Base-by-base conservation (phyloP, 2,797 vertebrate genomes). In the Falco concolor region DNA sequence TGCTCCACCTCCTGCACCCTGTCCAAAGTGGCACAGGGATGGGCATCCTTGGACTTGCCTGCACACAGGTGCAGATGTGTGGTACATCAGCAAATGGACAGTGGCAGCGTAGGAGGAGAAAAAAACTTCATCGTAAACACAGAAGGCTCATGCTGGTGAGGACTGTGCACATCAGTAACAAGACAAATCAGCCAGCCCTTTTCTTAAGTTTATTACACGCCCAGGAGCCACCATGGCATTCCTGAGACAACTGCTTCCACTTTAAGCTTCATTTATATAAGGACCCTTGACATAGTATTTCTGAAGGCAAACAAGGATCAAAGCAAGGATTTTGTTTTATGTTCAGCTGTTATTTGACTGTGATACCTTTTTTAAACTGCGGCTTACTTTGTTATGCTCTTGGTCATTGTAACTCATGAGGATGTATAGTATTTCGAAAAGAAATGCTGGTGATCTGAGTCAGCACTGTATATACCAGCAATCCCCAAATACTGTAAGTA, bases 401-500 rank as follows among this genome's bases (percentile, higher is more conserved):
- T 65, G 42, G 89, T 49, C 45, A 45, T 4, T 45, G 32, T 42
- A 84, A 60, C 40, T 53, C 36, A 3, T 2, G 53, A 73, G n/a
- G 18, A 56, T 9, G 36, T 9, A 4, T 2, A 19, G n/a, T 15
- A 13, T 36, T 75, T 75, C 20, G 14, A 11, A 60, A 64, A 49
- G 45, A 59, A 78, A 64, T 7, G 16, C 24, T 36, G n/a, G 45
- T 3, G 73, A 44, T 30, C 22, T 22, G 45, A 61, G 47, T 12
- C 74, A 87, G 79, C 15, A 19, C 74, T 50, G 94, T 17, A 80
- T 84, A 94, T 86, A 86, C 79, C 97, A 70, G 97, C 98, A 98
- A 94, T 96, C 96, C 97, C 96, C 97, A 96, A 97, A 97, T 95
- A 97, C 98, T 82, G 90, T 97, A 98, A 98, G 97, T 97, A 97